A percentile compares a stretch with the other conserved stretches of the same genome.
Evolutionary conservation across 2,113 vertebrate species (phyloP).

Genomic region (Antennarius striatus): DNA sequence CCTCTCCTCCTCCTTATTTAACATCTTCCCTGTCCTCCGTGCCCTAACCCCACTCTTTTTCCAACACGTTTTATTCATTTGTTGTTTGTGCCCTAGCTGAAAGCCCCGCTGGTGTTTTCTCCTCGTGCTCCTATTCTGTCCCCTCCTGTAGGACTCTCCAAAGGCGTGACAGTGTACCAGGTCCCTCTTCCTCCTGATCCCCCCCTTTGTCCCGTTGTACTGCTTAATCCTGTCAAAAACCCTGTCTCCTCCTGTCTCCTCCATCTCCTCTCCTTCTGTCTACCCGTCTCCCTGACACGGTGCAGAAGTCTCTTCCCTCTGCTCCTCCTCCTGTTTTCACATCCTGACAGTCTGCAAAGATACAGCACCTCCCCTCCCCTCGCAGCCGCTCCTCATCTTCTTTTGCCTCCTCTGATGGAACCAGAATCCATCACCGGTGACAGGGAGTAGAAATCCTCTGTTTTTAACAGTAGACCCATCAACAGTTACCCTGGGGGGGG

Average conservation of each 20-base stretch:
- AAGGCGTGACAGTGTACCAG: conserved; percentile 33
- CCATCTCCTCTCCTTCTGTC: conserved; percentile 19
- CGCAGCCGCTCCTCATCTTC: background rate
- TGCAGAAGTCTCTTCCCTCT: conserved; percentile 25
- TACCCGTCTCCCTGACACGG: conserved; percentile 4
- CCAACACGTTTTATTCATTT: background rate
- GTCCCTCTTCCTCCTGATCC: conserved; percentile 8
- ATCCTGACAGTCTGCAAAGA: conserved; percentile 9
- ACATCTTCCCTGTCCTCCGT: background rate
- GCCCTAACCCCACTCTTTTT: background rate
- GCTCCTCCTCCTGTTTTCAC: conserved; percentile 24
- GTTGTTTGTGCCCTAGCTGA: background rate
- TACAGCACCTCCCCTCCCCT: background rate
- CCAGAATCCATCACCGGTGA: conserved; percentile 29
- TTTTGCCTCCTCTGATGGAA: conserved; percentile 13
- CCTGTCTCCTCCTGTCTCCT: conserved; percentile 9
- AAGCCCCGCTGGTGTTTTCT: conserved; percentile 20
- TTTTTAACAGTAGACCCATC: too few relatives aligned
- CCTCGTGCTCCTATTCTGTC: conserved; percentile 18
- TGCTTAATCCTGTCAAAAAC: conserved; percentile 27
- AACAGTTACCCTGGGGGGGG: too few relatives aligned
- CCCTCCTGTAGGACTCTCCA: conserved; percentile 29
- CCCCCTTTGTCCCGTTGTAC: conserved; percentile 8
- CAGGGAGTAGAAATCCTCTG: conserved; percentile 15
- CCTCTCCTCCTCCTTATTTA: too few relatives aligned